A percentile compares a stretch with the other conserved stretches of the same genome.
Evolutionary conservation across 2,797 vertebrate genomes (phyloP).

Genomic region (Amblyopsis hoosieri): DNA sequence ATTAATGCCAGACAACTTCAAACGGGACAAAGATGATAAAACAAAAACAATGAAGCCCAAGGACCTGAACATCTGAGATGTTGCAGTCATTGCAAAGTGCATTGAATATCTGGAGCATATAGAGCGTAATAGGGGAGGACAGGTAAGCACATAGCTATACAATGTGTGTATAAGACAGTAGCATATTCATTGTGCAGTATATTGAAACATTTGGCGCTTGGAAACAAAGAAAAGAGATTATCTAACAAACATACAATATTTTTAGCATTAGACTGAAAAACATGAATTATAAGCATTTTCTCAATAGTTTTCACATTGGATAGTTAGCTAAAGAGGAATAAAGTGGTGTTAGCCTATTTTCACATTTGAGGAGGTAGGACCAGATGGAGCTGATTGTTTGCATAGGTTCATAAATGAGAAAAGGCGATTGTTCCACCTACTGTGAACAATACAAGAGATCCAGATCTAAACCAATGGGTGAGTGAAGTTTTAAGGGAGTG

Average conservation of each 20-base stretch:
- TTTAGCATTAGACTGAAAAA: conserved; percentile 30
- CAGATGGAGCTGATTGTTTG: conserved; percentile 61
- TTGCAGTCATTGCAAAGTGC: conserved; percentile 61
- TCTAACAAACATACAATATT: conserved; percentile 10
- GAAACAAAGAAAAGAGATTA: conserved; percentile 28
- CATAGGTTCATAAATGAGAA: conserved; percentile 67
- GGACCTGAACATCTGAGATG: conserved; percentile 33
- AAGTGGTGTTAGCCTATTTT: conserved; percentile 35
- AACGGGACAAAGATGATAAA: conserved; percentile 15
- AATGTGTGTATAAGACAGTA: conserved; percentile 49
- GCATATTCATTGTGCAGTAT: conserved; percentile 53
- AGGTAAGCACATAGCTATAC: conserved; percentile 22
- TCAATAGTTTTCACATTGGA: conserved; percentile 24
- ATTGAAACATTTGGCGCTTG: conserved; percentile 44
- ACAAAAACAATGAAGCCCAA: conserved; percentile 3
- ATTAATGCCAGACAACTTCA: conserved; percentile 25
- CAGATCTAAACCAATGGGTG: conserved; percentile 10
- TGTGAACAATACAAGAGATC: conserved; percentile 8
- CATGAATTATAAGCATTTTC: conserved; percentile 22
- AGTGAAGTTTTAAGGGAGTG: background rate
- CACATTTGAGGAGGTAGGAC: conserved; percentile 55
- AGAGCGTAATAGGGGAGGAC: background rate
- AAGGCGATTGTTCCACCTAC: conserved; percentile 15
- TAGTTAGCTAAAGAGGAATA: conserved; percentile 23
- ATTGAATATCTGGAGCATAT: conserved; percentile 40